Base-by-base conservation (phyloP, 2,113 vertebrate genomes). In the Cettia cetti region DNA sequence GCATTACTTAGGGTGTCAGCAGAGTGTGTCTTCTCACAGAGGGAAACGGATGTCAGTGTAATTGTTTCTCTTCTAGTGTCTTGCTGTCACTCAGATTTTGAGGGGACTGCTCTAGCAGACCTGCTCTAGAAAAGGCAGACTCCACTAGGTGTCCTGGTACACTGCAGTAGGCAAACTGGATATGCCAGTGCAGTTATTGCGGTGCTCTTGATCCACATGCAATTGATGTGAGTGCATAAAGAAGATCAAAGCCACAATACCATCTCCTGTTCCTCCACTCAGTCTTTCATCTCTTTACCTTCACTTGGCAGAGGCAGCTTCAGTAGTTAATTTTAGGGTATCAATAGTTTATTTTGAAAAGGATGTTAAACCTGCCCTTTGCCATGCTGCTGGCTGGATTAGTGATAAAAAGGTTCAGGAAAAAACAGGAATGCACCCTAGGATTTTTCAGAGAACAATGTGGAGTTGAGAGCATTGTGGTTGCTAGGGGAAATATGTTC, bases 281-380 rank as follows among this genome's bases (percentile, higher is more conserved):
- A 39, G 50, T 9, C 85, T 94, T 93, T 96, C 74, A 94, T 53
- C 35, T 94, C n/a, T n/a, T 81, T 88, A 59, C 61, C 37, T 66
- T 82, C 45, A 15, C 44, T 61, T 77, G 72, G 60, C 27, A 81
- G 60, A 86, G 26, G 47, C n/a, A 85, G 27, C 56, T 88, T 89
- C 87, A 89, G 66, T 35, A 60, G 82, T 70, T 91, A 66, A 89
- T 89, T 92, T 87, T 85, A 71, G 52, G 64, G 45, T 56, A 87
- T 40, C 60, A 82, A 64, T 57, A 33, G 15, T 53, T 60, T 90
- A 0, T 78, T 92, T 88, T 78, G 79, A 87, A 87, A 90, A 74
- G 31, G 47, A 49, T 87, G 16, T 71, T 90, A 39, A 91, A 80
- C 31, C 24, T 84, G 63, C 15, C 49, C 53, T 93, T 93, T 93